A percentile compares a stretch with the other conserved stretches of the same genome.
These are phyloP conservation scores for Heteromyza rotundicornis DNA, from an alignment of 2,888 invertebrate genomes.

Conservation along the genomic window DNA sequence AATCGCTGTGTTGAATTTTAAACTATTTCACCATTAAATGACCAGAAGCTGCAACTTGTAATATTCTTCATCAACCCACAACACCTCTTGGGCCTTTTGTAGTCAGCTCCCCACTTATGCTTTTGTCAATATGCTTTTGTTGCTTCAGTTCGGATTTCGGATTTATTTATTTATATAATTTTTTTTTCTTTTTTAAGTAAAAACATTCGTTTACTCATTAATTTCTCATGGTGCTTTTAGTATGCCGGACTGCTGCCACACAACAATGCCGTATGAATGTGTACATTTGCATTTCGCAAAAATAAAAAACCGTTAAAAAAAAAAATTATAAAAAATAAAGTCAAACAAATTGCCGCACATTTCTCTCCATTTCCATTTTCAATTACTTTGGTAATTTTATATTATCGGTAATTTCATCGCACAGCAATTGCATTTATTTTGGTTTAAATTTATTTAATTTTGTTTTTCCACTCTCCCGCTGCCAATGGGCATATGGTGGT, in stretches of 20 bases:
- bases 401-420: conserved; percentile 48
- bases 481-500: conserved; percentile 9
- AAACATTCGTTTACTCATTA: conserved; percentile 51
- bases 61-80: not conserved
- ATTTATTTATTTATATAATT: conserved; percentile 52
- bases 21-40: too few species aligned
- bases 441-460: conserved; percentile 20
- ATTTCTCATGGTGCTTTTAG: conserved; percentile 50
- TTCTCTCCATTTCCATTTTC: conserved; percentile 38
- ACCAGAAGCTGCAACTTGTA: too few species aligned
- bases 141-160: conserved; percentile 1
- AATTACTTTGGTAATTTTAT: conserved; percentile 55
- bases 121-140: not conserved
- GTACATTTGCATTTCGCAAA: not conserved
- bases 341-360: conserved; percentile 17
- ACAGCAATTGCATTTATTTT: conserved; percentile 52
- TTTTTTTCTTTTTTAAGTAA: too few species aligned
- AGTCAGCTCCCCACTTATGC: not conserved
- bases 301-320: too few species aligned
- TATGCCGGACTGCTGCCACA: conserved; percentile 21
- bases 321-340: too few species aligned
- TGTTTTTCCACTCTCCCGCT: not conserved
- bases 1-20: too few species aligned
- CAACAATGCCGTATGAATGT: not conserved
- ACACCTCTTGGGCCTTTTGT: too few species aligned